Evolutionary conservation across 1,140 invertebrate genomes (phyloP).

Genomic region (Calosoma granatense): DNA sequence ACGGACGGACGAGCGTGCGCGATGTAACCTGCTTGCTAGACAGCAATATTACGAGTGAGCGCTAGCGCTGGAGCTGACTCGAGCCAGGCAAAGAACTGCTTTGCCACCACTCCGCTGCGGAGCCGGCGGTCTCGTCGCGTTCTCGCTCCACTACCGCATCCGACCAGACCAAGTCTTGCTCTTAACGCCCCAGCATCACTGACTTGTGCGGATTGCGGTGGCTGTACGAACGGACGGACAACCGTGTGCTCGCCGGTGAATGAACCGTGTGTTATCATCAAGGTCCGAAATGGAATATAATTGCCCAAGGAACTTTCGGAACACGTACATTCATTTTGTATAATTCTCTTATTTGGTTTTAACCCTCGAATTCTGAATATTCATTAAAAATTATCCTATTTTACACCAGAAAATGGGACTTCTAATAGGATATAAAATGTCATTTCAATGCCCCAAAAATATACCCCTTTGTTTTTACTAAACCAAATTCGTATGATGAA

Average conservation of each 20-base stretch:
- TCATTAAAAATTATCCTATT: too few relatives aligned
- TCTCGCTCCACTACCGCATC: background rate
- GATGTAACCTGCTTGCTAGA: background rate
- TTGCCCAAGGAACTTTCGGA: background rate
- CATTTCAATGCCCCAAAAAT: too few relatives aligned
- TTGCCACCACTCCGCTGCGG: background rate
- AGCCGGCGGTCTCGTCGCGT: background rate
- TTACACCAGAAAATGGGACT: too few relatives aligned
- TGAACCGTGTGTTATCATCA: background rate
- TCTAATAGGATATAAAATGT: too few relatives aligned
- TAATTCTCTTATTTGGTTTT: too few relatives aligned
- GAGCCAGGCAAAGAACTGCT: background rate
- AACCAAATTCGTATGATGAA: too few relatives aligned
- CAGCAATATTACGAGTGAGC: too few relatives aligned
- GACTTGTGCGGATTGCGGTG: background rate
- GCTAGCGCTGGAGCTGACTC: background rate
- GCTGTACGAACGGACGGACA: background rate
- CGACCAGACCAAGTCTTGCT: too few relatives aligned
- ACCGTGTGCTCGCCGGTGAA: background rate
- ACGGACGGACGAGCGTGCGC: background rate
- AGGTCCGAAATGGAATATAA: background rate
- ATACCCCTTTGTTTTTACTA: too few relatives aligned
- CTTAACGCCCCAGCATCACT: background rate
- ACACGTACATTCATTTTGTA: too few relatives aligned
- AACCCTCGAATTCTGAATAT: too few relatives aligned